Evolutionary conservation across 2,888 invertebrate species (phyloP), one percentile per base, ranked within the genome.

Genomic region (Clanis bilineata): DNA sequence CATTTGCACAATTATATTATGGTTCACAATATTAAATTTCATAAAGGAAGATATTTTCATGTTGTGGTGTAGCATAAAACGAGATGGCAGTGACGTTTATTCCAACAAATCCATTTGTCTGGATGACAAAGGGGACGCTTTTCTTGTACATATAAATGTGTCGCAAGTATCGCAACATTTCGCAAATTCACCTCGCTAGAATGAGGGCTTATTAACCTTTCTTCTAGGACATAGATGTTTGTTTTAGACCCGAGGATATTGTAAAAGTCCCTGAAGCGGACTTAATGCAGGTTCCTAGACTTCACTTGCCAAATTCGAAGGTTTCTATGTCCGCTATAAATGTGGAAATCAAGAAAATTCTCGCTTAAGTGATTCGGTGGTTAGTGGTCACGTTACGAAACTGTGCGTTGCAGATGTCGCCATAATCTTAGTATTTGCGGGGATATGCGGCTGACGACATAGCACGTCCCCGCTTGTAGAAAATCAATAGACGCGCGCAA

Each of bases 401-500:
- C 41, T 43, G 38, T 23, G 1, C 21, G 25, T 28, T 32, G n/a
- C 7, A 18, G n/a, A 64, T 64, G 58, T 62, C 44, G 55, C 44
- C 44, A 45, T 69, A 69, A 69, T 73, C 69, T 72, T 67, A 66
- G 63, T 61, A 61, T 69, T 70, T 62, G 66, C 62, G 21, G 57
- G 23, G 28, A 57, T 25, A 28, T 54, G 32, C 74, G 74, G 67
- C 67, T 51, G 51, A 71, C 74, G 75, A 71, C 70, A 73, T 70
- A 70, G 73, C 74, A 70, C 65, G 79, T 77, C 68, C 73, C 70
- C 65, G 72, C 66, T 65, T 54, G 62, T 67, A 61, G 72, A 82
- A 88, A 90, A 91, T 91, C 90, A 81, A 91, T 91, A 90, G 88
- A 76, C 89, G 88, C 90, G 90, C 90, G 90, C 90, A 89, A 72